Conservation (phyloP, 2,113 vertebrate genomes). For the Ctenomys sociabilis region DNA sequence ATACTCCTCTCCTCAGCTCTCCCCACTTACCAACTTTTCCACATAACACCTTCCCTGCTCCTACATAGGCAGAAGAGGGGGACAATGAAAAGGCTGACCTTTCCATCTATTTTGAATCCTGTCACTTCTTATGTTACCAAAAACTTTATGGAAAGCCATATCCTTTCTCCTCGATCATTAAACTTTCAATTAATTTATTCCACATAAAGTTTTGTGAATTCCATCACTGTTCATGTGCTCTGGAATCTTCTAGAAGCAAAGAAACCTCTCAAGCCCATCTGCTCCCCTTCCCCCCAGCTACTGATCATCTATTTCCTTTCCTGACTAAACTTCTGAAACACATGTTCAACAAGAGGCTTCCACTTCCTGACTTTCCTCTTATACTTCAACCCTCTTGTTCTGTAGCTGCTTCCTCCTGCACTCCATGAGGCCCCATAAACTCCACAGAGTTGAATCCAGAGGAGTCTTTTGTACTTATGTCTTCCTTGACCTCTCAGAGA, state of each 20-base stretch:
- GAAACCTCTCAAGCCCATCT: background rate
- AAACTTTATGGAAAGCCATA: background rate
- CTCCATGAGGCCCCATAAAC: background rate
- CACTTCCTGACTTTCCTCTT: background rate
- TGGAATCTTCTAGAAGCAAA: background rate
- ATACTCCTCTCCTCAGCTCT: background rate
- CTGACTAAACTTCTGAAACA: background rate
- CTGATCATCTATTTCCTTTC: background rate
- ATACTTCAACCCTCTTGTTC: background rate
- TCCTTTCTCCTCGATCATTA: slow-evolving; percentile 9
- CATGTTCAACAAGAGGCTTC: background rate
- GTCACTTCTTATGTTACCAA: background rate
- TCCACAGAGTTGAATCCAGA: background rate
- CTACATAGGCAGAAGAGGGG: background rate
- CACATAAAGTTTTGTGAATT: background rate
- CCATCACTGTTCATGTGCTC: background rate
- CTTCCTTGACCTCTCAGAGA: background rate
- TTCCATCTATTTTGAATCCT: background rate
- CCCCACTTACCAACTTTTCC: background rate
- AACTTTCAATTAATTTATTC: background rate
- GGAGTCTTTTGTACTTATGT: background rate
- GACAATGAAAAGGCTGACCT: background rate
- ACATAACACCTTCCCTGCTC: background rate
- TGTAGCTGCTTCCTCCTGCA: background rate
- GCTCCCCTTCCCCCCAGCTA: background rate